phyloP scores from a whole-genome alignment of 2,113 vertebrate species.

The Raja brachyura region DNA sequence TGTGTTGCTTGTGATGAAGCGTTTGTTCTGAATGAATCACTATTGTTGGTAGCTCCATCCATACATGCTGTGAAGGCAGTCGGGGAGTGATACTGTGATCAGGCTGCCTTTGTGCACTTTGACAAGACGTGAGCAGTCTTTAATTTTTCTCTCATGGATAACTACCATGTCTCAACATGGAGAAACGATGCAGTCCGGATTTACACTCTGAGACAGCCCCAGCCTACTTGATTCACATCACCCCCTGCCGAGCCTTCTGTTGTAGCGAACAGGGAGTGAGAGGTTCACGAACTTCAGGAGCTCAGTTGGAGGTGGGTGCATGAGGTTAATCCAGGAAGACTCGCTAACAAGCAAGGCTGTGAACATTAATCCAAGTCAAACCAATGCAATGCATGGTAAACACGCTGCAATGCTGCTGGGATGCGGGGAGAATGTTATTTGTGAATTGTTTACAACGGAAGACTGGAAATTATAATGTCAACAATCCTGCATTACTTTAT shows the following conservation, averaged over 20 bases:
- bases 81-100: not conserved
- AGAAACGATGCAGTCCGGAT: not conserved
- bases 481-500: too few species aligned
- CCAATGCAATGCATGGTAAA: not conserved
- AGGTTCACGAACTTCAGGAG: not conserved
- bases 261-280: not conserved
- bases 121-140: not conserved
- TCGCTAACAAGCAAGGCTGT: not conserved
- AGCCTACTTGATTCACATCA: not conserved
- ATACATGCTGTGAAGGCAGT: slow-evolving; percentile 22
- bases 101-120: not conserved
- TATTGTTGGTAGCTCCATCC: not conserved
- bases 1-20: not conserved
- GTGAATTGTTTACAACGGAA: too few species aligned
- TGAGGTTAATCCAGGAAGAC: not conserved
- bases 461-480: too few species aligned
- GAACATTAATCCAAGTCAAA: slow-evolving; percentile 17
- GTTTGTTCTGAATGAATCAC: not conserved
- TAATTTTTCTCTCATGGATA: slow-evolving; percentile 20
- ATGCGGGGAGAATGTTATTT: not conserved
- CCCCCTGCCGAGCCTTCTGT: slow-evolving; percentile 15
- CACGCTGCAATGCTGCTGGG: not conserved
- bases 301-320: not conserved
- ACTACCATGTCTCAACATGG: slow-evolving; percentile 32
- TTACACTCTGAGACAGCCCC: not conserved